Percentiles rank a stretch among this genome's conserved stretches.
These are phyloP conservation scores for Pandemis cinnamomeana DNA, from an alignment of 2,888 invertebrate species.

Conservation along the genomic window DNA sequence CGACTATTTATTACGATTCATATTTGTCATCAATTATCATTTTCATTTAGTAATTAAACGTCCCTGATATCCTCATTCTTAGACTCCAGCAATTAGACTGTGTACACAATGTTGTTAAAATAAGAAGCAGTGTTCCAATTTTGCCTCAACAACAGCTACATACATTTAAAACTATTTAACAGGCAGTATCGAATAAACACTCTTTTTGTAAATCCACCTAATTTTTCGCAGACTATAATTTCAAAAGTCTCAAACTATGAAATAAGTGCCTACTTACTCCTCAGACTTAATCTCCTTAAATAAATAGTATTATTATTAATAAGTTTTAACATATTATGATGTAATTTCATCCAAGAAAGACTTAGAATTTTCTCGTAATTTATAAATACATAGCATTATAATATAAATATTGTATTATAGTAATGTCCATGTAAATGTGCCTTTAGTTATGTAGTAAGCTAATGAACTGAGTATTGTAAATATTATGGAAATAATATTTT, in stretches of 20 bases:
- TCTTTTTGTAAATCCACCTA: neutral
- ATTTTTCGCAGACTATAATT: neutral
- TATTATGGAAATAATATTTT: conserved; percentile 56
- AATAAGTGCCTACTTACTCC: conserved; percentile 51
- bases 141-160: neutral
- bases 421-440: conserved; percentile 61
- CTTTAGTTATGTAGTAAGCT: conserved; percentile 65
- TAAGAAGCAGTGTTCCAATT: neutral
- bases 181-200: neutral
- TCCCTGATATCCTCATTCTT: neutral
- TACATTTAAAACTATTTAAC: neutral
- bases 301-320: conserved; percentile 67
- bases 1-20: conserved; percentile 28
- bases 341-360: conserved; percentile 79
- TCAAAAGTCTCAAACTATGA: neutral
- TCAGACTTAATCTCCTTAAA: conserved; percentile 56
- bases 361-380: conserved; percentile 75
- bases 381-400: conserved; percentile 49
- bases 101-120: neutral
- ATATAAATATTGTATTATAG: conserved; percentile 22
- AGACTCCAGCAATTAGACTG: neutral
- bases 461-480: conserved; percentile 67
- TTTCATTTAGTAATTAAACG: conserved; percentile 3
- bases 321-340: conserved; percentile 55
- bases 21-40: conserved; percentile 30